Evolutionary conservation across 1,140 invertebrate species (phyloP).

Genomic region (Phocides pigmalion): DNA sequence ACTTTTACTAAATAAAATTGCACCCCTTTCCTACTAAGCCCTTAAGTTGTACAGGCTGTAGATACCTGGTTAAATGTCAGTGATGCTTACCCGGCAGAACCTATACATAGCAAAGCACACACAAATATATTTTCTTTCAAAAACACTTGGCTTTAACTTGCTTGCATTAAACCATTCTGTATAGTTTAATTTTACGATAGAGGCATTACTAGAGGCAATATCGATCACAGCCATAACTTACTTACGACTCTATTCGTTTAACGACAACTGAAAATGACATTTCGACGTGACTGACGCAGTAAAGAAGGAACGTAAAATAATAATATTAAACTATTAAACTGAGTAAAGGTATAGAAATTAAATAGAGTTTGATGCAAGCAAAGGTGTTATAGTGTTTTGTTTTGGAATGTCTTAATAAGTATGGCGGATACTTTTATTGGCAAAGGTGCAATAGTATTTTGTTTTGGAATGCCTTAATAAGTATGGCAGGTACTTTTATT

Average conservation of each 20-base stretch:
- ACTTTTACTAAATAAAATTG: too few relatives aligned
- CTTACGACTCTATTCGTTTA: slow-evolving; percentile 21
- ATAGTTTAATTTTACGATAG: slow-evolving; percentile 5
- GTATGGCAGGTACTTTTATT: too few relatives aligned
- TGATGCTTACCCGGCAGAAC: too few relatives aligned
- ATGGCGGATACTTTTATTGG: too few relatives aligned
- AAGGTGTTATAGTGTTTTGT: background rate
- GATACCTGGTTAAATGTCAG: too few relatives aligned
- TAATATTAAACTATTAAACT: slow-evolving; percentile 3
- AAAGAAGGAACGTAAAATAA: slow-evolving; percentile 19
- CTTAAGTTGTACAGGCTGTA: too few relatives aligned
- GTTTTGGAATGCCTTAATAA: background rate
- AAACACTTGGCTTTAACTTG: background rate
- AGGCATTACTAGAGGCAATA: slow-evolving; percentile 12
- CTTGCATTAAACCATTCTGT: background rate
- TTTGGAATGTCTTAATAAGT: too few relatives aligned
- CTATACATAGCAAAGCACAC: background rate
- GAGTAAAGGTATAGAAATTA: background rate
- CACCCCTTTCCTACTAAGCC: too few relatives aligned
- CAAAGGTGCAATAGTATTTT: background rate
- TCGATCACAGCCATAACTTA: slow-evolving; percentile 12
- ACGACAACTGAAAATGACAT: slow-evolving; percentile 19
- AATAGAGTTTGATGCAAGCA: background rate
- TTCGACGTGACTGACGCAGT: slow-evolving; percentile 12
- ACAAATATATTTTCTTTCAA: background rate